phyloP scores from a whole-genome alignment of 2,888 invertebrate species.

The Hypselothyrea guttata region DNA sequence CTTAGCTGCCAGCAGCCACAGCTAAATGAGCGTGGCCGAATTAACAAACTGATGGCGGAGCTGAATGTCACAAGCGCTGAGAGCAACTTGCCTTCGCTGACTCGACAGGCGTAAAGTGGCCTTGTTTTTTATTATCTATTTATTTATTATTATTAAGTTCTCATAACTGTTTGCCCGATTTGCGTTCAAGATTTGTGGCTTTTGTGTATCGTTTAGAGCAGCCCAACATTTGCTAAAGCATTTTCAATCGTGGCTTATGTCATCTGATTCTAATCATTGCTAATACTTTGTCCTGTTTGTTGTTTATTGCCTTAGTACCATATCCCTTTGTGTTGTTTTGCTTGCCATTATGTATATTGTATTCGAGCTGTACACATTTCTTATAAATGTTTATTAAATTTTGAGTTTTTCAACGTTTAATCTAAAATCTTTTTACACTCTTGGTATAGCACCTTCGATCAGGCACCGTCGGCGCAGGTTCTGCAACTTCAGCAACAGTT shows the following conservation, averaged over 20 bases:
- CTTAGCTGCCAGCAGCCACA: slow-evolving; percentile 46
- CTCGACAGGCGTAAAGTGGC: slow-evolving; percentile 72
- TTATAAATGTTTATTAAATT: neutral
- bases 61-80: slow-evolving; percentile 47
- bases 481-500: slow-evolving; percentile 68
- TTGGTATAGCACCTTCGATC: slow-evolving; percentile 77
- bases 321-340: slow-evolving; percentile 31
- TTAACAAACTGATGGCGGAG: slow-evolving; percentile 48
- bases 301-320: slow-evolving; percentile 27
- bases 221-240: neutral
- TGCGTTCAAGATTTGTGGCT: slow-evolving; percentile 17
- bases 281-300: slow-evolving; percentile 1
- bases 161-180: slow-evolving; percentile 1
- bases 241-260: slow-evolving; percentile 2
- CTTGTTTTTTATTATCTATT: slow-evolving; percentile 44
- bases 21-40: slow-evolving; percentile 51
- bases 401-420: neutral
- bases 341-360: slow-evolving; percentile 1
- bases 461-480: slow-evolving; percentile 79
- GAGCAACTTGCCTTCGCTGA: slow-evolving; percentile 51
- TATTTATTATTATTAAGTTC: too few relatives aligned
- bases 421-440: neutral
- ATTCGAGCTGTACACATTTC: neutral
- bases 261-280: too few relatives aligned
- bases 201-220: slow-evolving; percentile 9